phyloP scores from a whole-genome alignment of 2,797 vertebrate genomes.

The Mormyrus proboscirostris region DNA sequence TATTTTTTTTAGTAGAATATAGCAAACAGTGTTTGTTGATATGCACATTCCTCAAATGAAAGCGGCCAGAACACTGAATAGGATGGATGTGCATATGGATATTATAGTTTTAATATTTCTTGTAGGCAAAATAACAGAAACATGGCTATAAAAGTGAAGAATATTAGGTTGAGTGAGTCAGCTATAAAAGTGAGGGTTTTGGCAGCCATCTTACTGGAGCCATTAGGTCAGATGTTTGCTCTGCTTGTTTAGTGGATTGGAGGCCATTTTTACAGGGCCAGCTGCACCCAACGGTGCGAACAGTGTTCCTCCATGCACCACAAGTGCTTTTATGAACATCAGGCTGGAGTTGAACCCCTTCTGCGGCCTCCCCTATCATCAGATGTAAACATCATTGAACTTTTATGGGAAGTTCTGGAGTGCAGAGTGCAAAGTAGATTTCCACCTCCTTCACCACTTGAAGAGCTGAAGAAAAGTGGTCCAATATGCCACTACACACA shows the following conservation, averaged over 20 bases:
- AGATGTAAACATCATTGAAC: constrained; percentile 8
- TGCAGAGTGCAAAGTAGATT: background rate
- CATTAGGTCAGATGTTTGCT: background rate
- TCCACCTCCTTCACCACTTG: background rate
- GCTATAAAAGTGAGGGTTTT: background rate
- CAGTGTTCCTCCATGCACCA: background rate
- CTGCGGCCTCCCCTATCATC: background rate
- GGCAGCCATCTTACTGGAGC: background rate
- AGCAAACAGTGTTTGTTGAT: background rate
- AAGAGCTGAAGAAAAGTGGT: background rate
- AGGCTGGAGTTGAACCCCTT: background rate
- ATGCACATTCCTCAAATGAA: background rate
- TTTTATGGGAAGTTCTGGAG: background rate
- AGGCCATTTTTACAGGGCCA: background rate
- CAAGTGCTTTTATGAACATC: background rate
- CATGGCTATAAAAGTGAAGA: background rate
- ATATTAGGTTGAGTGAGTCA: background rate
- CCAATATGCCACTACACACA: background rate
- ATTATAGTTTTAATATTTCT: background rate
- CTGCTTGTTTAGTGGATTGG: background rate
- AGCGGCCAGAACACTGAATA: background rate
- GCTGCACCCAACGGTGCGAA: background rate
- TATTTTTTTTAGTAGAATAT: background rate
- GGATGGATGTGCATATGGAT: background rate
- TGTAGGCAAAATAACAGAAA: background rate